These are phyloP conservation scores for Pogonocichla stellata DNA, from an alignment of 2,113 vertebrate species.

Conservation along the genomic window DNA sequence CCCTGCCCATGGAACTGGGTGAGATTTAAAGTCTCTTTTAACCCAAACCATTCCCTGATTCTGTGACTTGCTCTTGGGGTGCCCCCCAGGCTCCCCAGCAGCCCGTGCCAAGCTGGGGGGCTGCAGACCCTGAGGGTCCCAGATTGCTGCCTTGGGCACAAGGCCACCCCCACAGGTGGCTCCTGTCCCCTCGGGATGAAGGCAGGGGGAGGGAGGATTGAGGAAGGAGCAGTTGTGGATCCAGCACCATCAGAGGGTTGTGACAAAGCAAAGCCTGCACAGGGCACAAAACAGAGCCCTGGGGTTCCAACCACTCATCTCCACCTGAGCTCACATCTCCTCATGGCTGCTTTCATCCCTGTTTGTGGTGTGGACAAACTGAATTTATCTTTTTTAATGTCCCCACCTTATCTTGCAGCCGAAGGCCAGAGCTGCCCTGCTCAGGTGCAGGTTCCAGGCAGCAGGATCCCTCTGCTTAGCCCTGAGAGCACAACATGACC, in stretches of 20 bases:
- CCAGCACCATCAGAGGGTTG: background rate
- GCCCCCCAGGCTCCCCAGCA: background rate
- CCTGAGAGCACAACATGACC: accelerated
- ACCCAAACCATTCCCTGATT: background rate
- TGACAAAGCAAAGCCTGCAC: accelerated
- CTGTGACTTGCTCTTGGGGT: background rate
- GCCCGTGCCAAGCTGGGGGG: background rate
- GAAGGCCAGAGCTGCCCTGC: background rate
- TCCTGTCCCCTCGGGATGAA: background rate
- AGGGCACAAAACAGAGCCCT: accelerated
- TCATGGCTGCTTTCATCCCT: accelerated
- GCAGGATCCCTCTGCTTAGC: background rate
- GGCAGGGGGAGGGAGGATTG: accelerated
- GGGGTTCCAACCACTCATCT: accelerated
- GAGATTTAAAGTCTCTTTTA: background rate
- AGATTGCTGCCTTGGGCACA: background rate
- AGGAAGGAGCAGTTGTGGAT: background rate
- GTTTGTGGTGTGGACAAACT: background rate
- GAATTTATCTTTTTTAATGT: background rate
- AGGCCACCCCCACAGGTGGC: background rate
- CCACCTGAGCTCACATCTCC: background rate
- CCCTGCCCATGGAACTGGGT: background rate
- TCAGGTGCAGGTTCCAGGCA: background rate
- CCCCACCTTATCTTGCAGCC: background rate
- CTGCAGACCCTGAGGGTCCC: background rate